Conservation (phyloP, 1,140 invertebrate genomes). For the Mizuhopecten yessoensis region DNA sequence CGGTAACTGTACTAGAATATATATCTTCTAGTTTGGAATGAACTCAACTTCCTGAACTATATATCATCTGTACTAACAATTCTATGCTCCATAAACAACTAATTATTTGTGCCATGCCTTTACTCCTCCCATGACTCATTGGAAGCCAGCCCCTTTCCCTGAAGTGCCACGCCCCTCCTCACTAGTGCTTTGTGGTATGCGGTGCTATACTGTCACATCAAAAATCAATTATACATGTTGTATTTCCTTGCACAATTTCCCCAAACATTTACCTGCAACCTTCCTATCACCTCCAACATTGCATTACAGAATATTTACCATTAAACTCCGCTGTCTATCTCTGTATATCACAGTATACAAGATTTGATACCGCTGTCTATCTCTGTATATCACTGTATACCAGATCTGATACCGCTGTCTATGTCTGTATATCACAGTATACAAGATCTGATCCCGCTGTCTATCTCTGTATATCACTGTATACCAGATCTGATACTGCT, state of each 20-base stretch:
- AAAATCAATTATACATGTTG: no score
- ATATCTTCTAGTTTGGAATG: background rate
- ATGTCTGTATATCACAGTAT: background rate
- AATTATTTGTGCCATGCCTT: background rate
- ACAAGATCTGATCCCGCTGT: background rate
- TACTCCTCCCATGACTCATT: no score
- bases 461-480: background rate
- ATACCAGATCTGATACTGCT: background rate
- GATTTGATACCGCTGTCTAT: background rate
- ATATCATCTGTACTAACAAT: background rate
- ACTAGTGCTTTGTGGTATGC: background rate
- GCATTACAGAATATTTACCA: background rate
- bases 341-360: background rate
- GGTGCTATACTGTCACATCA: background rate
- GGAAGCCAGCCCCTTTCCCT: background rate
- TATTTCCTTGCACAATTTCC: no score
- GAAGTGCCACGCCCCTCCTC: background rate
- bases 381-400: background rate
- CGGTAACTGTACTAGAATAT: conserved; percentile 53
- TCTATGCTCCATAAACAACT: background rate
- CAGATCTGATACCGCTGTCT: background rate
- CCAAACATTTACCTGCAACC: background rate
- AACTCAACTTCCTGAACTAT: background rate
- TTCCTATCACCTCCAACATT: background rate
- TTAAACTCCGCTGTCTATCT: background rate